Percentiles rank a stretch among this genome's conserved stretches.
phyloP scores from a whole-genome alignment of 2,797 vertebrate genomes.

The Oreochromis grahami region DNA sequence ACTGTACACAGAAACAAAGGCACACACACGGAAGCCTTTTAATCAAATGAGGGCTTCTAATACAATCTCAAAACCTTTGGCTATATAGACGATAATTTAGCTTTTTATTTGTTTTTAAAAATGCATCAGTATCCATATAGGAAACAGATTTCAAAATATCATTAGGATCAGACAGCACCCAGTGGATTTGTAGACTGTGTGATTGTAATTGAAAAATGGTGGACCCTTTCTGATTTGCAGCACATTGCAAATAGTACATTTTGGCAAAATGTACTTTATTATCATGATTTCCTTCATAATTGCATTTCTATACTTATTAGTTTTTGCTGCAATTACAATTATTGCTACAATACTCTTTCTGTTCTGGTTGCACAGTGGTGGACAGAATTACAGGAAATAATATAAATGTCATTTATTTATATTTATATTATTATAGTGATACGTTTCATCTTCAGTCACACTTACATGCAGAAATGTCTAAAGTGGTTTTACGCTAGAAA shows the following conservation, averaged over 20 bases:
- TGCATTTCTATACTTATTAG: background rate
- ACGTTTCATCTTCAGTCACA: background rate
- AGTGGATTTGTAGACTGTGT: background rate
- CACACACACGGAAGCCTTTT: background rate
- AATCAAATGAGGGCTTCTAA: background rate
- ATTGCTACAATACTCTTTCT: background rate
- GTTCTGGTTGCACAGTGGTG: background rate
- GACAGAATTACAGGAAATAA: background rate
- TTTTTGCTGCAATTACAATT: background rate
- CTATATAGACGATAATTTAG: background rate
- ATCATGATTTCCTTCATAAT: background rate
- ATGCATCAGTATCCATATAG: background rate
- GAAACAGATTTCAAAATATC: background rate
- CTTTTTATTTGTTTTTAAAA: background rate
- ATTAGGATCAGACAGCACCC: background rate
- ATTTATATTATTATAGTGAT: background rate
- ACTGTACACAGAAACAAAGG: background rate
- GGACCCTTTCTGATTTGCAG: background rate
- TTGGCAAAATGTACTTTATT: background rate
- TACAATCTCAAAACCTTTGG: background rate
- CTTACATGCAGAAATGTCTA: background rate
- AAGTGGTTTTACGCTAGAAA: background rate
- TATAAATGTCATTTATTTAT: background rate
- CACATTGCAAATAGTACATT: background rate
- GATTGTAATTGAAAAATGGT: background rate